Evolutionary conservation across 92 coral and sea anemone species (phyloP).

Genomic region (Palythoa grandis): DNA sequence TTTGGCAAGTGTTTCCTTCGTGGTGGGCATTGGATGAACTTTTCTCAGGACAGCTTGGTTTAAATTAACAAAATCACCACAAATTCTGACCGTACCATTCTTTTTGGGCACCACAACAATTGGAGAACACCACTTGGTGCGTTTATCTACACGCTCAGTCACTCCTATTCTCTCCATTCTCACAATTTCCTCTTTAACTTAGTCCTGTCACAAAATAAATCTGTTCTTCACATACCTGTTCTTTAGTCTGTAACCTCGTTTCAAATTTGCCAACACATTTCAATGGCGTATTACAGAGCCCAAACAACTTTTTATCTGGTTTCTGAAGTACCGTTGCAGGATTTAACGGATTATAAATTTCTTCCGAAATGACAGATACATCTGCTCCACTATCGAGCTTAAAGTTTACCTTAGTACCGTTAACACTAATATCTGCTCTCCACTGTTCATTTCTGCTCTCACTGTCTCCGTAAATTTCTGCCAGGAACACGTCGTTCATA

Average conservation of each 20-base stretch:
- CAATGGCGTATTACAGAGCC: slow-evolving; percentile 37
- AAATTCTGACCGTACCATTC: no score
- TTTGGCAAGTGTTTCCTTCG: no score
- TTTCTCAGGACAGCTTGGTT: no score
- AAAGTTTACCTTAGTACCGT: slow-evolving; percentile 23
- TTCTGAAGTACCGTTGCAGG: slow-evolving; percentile 1
- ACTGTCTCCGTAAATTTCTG: not conserved
- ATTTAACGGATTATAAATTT: not conserved
- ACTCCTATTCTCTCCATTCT: no score
- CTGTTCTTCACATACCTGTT: slow-evolving; percentile 36
- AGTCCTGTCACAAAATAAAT: slow-evolving; percentile 38
- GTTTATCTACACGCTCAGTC: no score
- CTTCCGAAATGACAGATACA: slow-evolving; percentile 21
- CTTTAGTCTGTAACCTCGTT: slow-evolving; percentile 2
- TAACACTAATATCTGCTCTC: slow-evolving; percentile 14
- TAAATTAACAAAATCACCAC: no score
- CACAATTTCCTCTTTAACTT: no score
- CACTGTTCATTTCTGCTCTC: slow-evolving; percentile 12
- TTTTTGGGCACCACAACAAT: no score
- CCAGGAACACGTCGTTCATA: not conserved
- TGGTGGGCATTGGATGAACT: no score
- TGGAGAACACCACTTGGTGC: no score
- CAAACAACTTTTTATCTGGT: slow-evolving; percentile 30
- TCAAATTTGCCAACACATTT: slow-evolving; percentile 41
- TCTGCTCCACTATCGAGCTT: slow-evolving; percentile 38